Evolutionary conservation across 2,113 vertebrate species (phyloP).

Genomic region (Dinomys branickii): DNA sequence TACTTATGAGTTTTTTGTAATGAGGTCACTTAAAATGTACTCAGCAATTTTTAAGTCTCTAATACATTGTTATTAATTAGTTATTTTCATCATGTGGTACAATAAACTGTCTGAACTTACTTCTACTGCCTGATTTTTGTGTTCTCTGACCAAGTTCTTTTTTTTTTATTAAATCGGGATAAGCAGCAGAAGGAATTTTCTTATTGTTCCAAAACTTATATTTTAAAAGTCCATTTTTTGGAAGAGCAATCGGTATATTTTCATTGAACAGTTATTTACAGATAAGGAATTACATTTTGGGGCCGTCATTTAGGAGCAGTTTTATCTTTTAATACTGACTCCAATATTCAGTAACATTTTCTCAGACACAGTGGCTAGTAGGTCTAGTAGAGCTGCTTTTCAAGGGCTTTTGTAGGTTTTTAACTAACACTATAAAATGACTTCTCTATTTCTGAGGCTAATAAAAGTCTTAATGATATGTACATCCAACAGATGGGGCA

Average conservation of each 20-base stretch:
- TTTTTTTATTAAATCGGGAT: background rate
- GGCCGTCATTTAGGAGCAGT: conserved; percentile 58
- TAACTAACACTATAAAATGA: conserved; percentile 56
- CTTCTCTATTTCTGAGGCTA: conserved; percentile 64
- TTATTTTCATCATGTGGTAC: background rate
- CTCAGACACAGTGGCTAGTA: background rate
- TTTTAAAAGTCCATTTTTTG: background rate
- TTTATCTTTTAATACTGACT: conserved; percentile 38
- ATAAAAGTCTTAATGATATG: conserved; percentile 78
- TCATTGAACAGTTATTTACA: conserved; percentile 45
- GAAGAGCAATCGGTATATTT: background rate
- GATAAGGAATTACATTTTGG: background rate
- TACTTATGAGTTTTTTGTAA: background rate
- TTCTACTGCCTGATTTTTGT: background rate
- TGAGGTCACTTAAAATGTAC: background rate
- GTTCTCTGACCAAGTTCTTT: background rate
- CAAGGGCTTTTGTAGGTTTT: conserved; percentile 58
- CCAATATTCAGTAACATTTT: conserved; percentile 52
- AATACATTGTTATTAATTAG: background rate
- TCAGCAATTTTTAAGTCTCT: background rate
- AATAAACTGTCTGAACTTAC: background rate
- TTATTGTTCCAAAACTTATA: background rate
- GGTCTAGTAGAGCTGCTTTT: conserved; percentile 44
- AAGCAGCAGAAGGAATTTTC: background rate
- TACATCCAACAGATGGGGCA: conserved; percentile 76